A percentile compares a stretch with the other conserved stretches of the same genome.
Conservation (phyloP, 2,888 invertebrate genomes). For the Xestobium rufovillosum region DNA sequence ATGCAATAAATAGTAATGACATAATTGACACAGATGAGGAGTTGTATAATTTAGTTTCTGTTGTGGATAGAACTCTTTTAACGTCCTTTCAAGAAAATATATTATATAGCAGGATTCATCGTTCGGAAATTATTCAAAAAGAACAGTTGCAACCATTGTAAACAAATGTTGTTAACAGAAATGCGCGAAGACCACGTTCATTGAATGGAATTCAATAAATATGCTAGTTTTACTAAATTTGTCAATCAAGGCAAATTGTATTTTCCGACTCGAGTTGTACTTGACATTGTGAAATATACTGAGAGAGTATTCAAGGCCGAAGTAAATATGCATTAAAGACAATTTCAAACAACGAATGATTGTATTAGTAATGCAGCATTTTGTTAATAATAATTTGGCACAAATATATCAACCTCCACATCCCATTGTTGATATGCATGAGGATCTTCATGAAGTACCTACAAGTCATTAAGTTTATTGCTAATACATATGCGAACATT, state of each 20-base stretch:
- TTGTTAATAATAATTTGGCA: constrained; percentile 12
- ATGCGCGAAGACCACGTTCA: background rate
- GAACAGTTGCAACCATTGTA: constrained; percentile 10
- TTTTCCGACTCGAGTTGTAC: constrained; percentile 10
- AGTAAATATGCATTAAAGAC: constrained; percentile 11
- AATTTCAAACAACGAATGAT: constrained; percentile 5
- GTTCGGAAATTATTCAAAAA: constrained; percentile 7
- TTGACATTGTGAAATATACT: constrained; percentile 11
- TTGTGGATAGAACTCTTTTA: constrained; percentile 8
- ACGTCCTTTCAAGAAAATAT: constrained; percentile 13
- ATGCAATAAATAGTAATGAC: background rate
- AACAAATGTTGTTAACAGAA: constrained; percentile 4
- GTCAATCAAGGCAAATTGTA: constrained; percentile 14
- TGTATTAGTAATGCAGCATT: constrained; percentile 10
- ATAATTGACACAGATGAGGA: constrained; percentile 7
- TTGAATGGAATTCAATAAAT: constrained; percentile 7
- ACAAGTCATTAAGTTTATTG: constrained; percentile 14
- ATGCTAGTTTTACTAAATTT: constrained; percentile 14
- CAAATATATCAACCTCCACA: constrained; percentile 15
- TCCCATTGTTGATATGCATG: constrained; percentile 14
- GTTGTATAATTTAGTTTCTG: constrained; percentile 12
- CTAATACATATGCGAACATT: background rate
- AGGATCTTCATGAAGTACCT: constrained; percentile 17
- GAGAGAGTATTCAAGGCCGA: constrained; percentile 11
- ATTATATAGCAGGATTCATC: constrained; percentile 8